phyloP scores from a whole-genome alignment of 2,797 vertebrate species.

The Sorex maritimensis region DNA sequence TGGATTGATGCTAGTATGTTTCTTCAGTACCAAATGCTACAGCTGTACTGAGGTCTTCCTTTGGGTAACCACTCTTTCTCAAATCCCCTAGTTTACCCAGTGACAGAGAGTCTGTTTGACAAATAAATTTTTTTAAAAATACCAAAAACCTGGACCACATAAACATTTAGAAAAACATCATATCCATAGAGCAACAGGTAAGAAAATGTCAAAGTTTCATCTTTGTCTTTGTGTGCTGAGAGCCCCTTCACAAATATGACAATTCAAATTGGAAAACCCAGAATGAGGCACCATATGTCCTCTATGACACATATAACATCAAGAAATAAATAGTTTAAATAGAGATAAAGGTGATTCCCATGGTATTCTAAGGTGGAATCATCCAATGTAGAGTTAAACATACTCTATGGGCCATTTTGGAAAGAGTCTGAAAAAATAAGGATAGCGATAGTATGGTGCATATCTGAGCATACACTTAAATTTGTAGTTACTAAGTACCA shows the following conservation, averaged over 20 bases:
- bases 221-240: background rate
- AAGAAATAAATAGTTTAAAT: conserved; percentile 2
- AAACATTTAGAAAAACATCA: background rate
- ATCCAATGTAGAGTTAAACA: background rate
- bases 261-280: background rate
- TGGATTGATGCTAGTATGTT: background rate
- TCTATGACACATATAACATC: background rate
- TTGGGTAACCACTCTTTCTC: background rate
- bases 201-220: background rate
- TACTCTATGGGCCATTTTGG: background rate
- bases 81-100: background rate
- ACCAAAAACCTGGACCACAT: background rate
- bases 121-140: too few species aligned
- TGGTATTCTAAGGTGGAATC: background rate
- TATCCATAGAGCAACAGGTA: background rate
- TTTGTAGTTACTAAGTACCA: background rate
- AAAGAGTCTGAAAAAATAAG: background rate
- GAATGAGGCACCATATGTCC: background rate
- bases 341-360: background rate
- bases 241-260: background rate
- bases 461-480: background rate
- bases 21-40: background rate
- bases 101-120: background rate
- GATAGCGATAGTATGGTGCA: background rate
- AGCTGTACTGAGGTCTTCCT: background rate